Base-by-base conservation (phyloP, 1,140 invertebrate species). In the Lepidurus apus region DNA sequence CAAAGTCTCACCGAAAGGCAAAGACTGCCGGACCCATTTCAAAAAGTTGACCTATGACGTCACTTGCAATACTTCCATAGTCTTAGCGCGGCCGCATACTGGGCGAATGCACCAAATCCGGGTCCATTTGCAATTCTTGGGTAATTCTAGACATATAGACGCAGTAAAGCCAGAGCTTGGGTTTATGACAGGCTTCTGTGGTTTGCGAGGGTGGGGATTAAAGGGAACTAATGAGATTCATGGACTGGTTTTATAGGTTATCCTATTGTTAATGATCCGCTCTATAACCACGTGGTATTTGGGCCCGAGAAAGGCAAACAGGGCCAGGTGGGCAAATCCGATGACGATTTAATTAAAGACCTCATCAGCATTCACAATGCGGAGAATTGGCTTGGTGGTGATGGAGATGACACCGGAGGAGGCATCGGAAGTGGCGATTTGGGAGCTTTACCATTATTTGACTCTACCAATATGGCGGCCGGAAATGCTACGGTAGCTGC, bases 71-170 rank as follows among this genome's bases (percentile, higher is more conserved):
- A 93, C 94, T 0, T 98, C 95, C 82, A 93, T 99, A 34, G 95
- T 99, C 1, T 87, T 93, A 24, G 98, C 96, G 86, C 91, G 92
- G 82, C 96, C 97, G 0, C 91, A 93, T 82, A 98, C 97, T 1
- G 98, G 98, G 0, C 87, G 98, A 80, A 99, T 98, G 91, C 98
- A 99, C 86, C 98, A 99, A 86, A 99, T 99, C 80, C 89, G 98
- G 80, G 96, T 99, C n/a, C 98, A 99, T 87, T 89, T 99, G 47
- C 98, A 99, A 85, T 99, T 94, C 86, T 88, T 99, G 81, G 97
- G 93, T 93, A 86, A 82, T 82, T 53, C 43, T 77, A 43, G 65
- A 77, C 42, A 77, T 24, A 13, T 9, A 77, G 17, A 26, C 11
- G 45, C 76, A 77, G 44, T 17, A 9, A 45, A 47, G 24, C 65